Evolutionary conservation across 2,888 invertebrate species (phyloP).

Genomic region (Acanthacorydalis orientalis): DNA sequence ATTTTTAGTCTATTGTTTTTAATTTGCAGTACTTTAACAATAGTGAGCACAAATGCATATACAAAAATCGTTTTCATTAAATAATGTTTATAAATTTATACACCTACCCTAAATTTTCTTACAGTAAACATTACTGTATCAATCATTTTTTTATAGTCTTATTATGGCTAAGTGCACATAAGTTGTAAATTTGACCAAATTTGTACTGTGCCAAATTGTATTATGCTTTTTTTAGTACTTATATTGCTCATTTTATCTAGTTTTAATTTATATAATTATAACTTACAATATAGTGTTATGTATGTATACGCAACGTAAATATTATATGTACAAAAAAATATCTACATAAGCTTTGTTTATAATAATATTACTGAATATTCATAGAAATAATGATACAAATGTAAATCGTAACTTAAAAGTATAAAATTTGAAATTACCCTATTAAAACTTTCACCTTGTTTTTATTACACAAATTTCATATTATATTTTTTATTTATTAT

Average conservation of each 20-base stretch:
- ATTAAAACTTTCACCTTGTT: not conserved
- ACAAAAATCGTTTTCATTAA: no score
- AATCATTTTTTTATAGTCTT: not conserved
- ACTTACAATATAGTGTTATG: not conserved
- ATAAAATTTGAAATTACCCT: not conserved
- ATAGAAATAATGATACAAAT: no score
- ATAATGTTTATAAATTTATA: no score
- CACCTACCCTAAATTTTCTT: no score
- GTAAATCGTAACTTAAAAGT: not conserved
- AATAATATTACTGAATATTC: not conserved
- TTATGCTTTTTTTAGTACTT: constrained; percentile 5
- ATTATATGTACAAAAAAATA: not conserved
- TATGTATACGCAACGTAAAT: not conserved
- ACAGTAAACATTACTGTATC: no score
- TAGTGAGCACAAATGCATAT: no score
- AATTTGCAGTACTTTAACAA: no score
- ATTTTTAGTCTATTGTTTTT: no score
- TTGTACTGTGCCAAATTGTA: constrained; percentile 6
- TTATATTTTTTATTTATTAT: constrained; percentile 1
- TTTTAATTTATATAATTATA: constrained; percentile 1
- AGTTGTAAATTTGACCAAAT: constrained; percentile 7
- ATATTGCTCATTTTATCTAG: constrained; percentile 3
- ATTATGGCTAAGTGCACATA: constrained; percentile 6
- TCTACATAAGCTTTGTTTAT: not conserved
- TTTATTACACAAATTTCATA: not conserved